Percentiles rank a stretch among this genome's conserved stretches.
Evolutionary conservation across 2,888 invertebrate species (phyloP).

Genomic region (Scotopteryx bipunctaria): DNA sequence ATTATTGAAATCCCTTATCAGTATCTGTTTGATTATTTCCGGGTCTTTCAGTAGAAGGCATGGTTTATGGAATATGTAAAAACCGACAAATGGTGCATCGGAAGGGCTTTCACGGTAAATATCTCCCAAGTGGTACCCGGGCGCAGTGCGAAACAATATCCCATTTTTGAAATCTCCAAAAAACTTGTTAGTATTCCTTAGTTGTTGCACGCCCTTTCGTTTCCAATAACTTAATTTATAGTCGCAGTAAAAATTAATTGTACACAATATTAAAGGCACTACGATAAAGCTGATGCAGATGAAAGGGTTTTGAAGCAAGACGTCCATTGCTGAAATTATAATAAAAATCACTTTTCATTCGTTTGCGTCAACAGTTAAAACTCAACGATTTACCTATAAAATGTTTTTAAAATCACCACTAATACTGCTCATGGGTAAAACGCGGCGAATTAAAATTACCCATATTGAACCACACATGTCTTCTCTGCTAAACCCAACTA

Average conservation of each 20-base stretch:
- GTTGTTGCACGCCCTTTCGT: conserved; percentile 31
- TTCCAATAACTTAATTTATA: conserved; percentile 36
- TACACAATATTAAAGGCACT: not conserved
- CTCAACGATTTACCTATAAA: no score
- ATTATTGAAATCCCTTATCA: conserved; percentile 38
- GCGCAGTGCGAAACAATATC: conserved; percentile 40
- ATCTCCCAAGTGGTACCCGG: conserved; percentile 40
- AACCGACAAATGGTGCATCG: conserved; percentile 37
- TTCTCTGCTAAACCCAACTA: no score
- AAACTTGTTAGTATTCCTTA: conserved; percentile 28
- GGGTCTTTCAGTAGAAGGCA: conserved; percentile 42
- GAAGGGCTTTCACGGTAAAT: conserved; percentile 20
- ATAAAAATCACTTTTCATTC: no score
- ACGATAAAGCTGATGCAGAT: not conserved
- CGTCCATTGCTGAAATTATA: conserved; percentile 2
- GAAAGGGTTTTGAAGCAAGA: not conserved
- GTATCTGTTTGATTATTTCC: conserved; percentile 41
- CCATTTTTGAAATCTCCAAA: conserved; percentile 45
- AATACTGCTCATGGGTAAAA: no score
- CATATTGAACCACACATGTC: no score
- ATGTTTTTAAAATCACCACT: no score
- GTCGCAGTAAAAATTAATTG: conserved; percentile 20
- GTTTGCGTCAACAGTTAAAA: no score
- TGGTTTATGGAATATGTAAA: conserved; percentile 45
- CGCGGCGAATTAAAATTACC: no score